Base-by-base conservation (phyloP, 2,113 vertebrate species). In the Poicephalus meyeri region DNA sequence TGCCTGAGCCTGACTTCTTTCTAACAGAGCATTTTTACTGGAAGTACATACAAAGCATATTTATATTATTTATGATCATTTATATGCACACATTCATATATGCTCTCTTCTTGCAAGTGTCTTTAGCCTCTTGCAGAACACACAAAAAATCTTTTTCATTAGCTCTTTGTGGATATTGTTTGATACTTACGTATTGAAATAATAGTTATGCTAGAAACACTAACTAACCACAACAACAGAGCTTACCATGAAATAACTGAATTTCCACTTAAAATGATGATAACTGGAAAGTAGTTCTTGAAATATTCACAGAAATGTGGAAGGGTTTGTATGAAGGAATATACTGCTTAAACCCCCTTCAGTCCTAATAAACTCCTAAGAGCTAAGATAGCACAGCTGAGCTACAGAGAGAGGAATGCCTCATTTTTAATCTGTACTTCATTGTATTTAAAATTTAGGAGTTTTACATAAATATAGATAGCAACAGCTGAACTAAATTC, bases 391-490 rank as follows among this genome's bases (percentile, higher is more conserved):
- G 83, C 80, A 88, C 42, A 93, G 72, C 60, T 94, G 55, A 94
- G 80, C 47, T 80, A 68, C 2, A 76, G 5, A 74, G 65, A 94
- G 35, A 84, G 60, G 41, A 68, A 83, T 91, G 65, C 35, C 35
- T 91, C 39, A 64, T 80, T 91, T 96, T 85, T 80, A 64, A 82
- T 80, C 50, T 86, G 23, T 63, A 77, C 44, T 69, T 88, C 39
- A 71, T 81, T 72, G 70, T 65, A 74, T 81, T 92, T 86, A 86
- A 91, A 86, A 44, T 92, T 88, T 64, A 52, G 31, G 29, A 89
- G 79, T 93, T 96, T 84, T 96, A 58, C 65, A 72, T 79, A 86
- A 95, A 93, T 88, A 79, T 13, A 92, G 88, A 84, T 63, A 93
- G 72, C 28, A 90, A 91, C 61, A 79, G 80, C 83, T 87, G 73